Base-by-base conservation (phyloP, 2,888 invertebrate genomes). In the Hermaeophaga mercurialis region DNA sequence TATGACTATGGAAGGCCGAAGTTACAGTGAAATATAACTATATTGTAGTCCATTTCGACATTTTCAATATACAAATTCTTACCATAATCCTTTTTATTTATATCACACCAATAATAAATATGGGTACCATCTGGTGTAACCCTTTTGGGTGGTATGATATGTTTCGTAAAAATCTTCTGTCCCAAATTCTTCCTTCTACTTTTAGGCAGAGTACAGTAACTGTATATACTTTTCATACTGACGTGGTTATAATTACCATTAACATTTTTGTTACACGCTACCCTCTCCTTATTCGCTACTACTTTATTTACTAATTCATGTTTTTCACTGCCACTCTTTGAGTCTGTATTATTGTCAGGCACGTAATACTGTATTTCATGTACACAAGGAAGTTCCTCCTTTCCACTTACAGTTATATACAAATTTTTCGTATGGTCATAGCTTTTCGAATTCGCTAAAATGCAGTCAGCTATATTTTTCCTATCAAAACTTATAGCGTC, bases 31-130 rank as follows among this genome's bases (percentile, higher is more conserved):
- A n/a, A n/a, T n/a, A n/a, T n/a, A n/a, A n/a, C n/a, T n/a, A n/a
- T n/a, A n/a, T n/a, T n/a, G n/a, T n/a, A n/a, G n/a, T n/a, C n/a
- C n/a, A n/a, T n/a, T n/a, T n/a, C n/a, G n/a, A n/a, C n/a, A n/a
- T n/a, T n/a, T n/a, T n/a, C n/a, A n/a, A n/a, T n/a, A 22, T 22
- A 22, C 6, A 22, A 3, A 43, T 34, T 53, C 68, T 75, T 80
- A 85, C 85, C 84, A 79, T 80, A 76, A 53, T 75, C 73, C 68
- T 79, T 80, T 70, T 82, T 83, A 68, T 88, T 86, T 78, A 89
- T 78, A 80, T 91, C 91, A 81, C 91, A 91, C 90, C 91, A 91
- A 81, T 91, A 91, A 82, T 88, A 90, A 74, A 91, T 86, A 74
- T 87, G 86, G 60, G 91, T 91, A 69, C 91, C 91, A 79, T 92